These are phyloP conservation scores for Barbus barbus DNA, from an alignment of 2,113 vertebrate species.

Conservation along the genomic window DNA sequence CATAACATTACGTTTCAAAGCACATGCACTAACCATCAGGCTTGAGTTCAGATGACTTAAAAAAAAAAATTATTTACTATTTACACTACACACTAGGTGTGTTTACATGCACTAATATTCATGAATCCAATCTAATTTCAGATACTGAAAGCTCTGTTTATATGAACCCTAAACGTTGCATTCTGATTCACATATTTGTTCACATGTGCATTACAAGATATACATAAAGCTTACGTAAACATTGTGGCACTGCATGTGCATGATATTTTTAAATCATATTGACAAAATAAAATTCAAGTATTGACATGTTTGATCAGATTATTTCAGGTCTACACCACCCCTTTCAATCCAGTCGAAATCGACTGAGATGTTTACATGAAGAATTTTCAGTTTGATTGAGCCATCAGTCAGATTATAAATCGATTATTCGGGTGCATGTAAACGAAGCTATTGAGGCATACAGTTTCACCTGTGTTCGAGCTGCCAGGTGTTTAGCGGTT, in stretches of 20 bases:
- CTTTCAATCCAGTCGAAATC: background rate
- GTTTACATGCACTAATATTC: background rate
- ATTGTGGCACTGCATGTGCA: background rate
- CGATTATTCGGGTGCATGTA: background rate
- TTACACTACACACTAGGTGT: background rate
- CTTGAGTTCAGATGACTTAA: background rate
- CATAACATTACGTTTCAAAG: background rate
- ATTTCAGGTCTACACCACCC: background rate
- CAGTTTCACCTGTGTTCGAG: slow-evolving; percentile 28
- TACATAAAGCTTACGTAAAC: too few relatives aligned
- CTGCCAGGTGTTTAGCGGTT: too few relatives aligned
- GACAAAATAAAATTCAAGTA: background rate
- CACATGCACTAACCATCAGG: slow-evolving; percentile 7
- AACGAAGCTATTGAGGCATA: background rate
- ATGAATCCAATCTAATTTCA: background rate
- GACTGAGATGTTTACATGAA: too few relatives aligned
- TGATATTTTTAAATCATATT: background rate
- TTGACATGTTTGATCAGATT: background rate
- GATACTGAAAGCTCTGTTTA: background rate
- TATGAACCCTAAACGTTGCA: background rate
- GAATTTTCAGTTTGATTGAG: background rate
- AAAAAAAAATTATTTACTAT: background rate
- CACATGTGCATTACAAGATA: background rate
- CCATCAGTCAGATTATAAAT: background rate
- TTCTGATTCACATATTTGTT: background rate